phyloP scores from a whole-genome alignment of 2,888 invertebrate genomes.

The Drosophila greeni region DNA sequence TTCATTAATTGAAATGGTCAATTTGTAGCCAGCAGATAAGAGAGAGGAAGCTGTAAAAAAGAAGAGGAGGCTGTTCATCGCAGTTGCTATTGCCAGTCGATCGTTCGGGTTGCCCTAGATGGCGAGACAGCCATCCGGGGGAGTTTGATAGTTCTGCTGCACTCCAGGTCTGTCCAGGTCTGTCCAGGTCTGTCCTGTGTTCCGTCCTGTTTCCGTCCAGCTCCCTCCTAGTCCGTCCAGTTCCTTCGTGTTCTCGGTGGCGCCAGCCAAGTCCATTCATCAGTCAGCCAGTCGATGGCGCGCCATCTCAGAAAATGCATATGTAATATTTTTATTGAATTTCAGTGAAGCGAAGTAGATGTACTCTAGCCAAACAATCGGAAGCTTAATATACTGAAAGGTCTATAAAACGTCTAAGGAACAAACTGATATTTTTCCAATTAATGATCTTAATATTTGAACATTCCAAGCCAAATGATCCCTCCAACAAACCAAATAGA shows the following conservation, averaged over 20 bases:
- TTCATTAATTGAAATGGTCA: constrained; percentile 73
- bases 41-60: constrained; percentile 28
- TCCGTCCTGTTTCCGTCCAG: constrained; percentile 8
- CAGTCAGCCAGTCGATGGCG: constrained; percentile 48
- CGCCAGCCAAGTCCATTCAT: constrained; percentile 61
- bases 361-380: not conserved
- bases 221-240: not conserved
- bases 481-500: not conserved
- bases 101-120: constrained; percentile 55
- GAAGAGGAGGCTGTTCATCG: constrained; percentile 1
- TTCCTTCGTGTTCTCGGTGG: constrained; percentile 38
- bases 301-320: constrained; percentile 51
- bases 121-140: constrained; percentile 37
- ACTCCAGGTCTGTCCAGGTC: not conserved
- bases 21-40: constrained; percentile 57
- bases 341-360: constrained; percentile 1
- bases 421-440: not conserved
- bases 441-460: too few species aligned
- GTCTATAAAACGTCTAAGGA: not conserved
- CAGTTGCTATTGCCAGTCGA: constrained; percentile 33
- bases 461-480: not conserved
- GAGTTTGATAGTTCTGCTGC: constrained; percentile 36
- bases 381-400: not conserved
- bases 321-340: constrained; percentile 50
- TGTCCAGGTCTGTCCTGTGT: constrained; percentile 4